phyloP scores from a whole-genome alignment of 2,113 vertebrate species.

The Pitta sordida region DNA sequence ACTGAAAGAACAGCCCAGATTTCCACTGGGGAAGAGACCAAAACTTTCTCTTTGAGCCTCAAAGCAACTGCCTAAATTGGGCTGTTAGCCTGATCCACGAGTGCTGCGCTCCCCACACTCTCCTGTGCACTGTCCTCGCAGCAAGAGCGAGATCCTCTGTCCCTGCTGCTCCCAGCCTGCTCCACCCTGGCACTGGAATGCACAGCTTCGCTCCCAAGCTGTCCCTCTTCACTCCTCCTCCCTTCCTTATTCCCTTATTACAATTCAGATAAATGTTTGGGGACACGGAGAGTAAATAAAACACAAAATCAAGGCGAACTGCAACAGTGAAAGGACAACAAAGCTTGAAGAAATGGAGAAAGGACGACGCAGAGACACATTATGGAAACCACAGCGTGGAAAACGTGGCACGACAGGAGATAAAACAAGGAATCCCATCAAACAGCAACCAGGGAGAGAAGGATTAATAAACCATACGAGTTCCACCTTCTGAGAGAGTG shows the following conservation, averaged over 20 bases:
- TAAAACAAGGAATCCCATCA: not conserved
- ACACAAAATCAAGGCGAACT: not conserved
- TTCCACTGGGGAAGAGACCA: not conserved
- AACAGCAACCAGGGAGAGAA: not conserved
- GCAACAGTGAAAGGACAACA: not conserved
- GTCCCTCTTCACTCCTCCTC: not conserved
- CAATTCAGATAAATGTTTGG: not conserved
- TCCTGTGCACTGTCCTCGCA: not conserved
- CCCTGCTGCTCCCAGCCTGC: not conserved
- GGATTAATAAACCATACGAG: not conserved
- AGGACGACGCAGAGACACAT: not conserved
- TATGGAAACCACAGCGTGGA: not conserved
- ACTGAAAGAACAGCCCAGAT: not conserved
- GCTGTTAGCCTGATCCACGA: not conserved
- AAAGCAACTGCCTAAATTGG: fast-evolving
- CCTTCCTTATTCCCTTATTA: not conserved
- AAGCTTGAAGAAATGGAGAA: not conserved
- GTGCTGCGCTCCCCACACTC: not conserved
- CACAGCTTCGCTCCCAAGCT: not conserved
- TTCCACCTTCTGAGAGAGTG: not conserved
- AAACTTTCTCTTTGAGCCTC: not conserved
- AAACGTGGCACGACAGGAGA: not conserved
- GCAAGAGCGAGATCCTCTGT: not conserved
- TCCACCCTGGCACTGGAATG: not conserved
- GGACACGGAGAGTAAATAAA: not conserved